Base-by-base conservation (phyloP, 2,797 vertebrate genomes). In the Gymnoscopelus braueri region DNA sequence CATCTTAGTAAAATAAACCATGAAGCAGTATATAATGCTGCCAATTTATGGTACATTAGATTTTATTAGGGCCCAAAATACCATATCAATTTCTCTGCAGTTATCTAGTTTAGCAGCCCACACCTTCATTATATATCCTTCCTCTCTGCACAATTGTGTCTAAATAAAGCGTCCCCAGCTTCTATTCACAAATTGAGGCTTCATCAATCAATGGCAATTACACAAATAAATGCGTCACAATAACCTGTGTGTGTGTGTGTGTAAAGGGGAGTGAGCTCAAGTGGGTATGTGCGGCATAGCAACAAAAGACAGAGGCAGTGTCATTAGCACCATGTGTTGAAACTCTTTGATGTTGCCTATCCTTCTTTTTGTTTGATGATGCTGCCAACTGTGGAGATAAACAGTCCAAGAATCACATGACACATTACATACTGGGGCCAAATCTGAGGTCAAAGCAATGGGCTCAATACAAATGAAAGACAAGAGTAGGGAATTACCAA, bases 341-440 rank as follows among this genome's bases (percentile, higher is more conserved):
- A 52, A 75, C 76, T 70, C 88, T 92, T 91, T 90, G 87, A 91
- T 89, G 85, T 82, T n/a, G 60, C 64, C 69, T 24, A 78, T 82
- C 81, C 75, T 63, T 84, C 71, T 82, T 83, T 64, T 80, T 86
- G 82, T 90, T 89, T 87, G 86, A 91, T 87, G 83, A 81, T 72
- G 67, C 75, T 85, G 81, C 84, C 82, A 5, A 49, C 44, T 57
- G n/a, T 84, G 83, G 81, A 88, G 76, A 85, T 83, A 80, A 19
- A 56, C 19, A 26, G 9, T 11, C 54, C 75, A 80, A 71, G 78
- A 90, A 89, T 90, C 83, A 89, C 84, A 90, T 82, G 69, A 84
- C 83, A 66, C 56, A 87, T 87, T 79, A 77, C 81, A 75, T 74
- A 76, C 62, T 26, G 55, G 73, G 67, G 65, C 65, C 69, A 24